Conservation (phyloP, 2,888 invertebrate genomes). For the Macrostomum cliftonense region DNA sequence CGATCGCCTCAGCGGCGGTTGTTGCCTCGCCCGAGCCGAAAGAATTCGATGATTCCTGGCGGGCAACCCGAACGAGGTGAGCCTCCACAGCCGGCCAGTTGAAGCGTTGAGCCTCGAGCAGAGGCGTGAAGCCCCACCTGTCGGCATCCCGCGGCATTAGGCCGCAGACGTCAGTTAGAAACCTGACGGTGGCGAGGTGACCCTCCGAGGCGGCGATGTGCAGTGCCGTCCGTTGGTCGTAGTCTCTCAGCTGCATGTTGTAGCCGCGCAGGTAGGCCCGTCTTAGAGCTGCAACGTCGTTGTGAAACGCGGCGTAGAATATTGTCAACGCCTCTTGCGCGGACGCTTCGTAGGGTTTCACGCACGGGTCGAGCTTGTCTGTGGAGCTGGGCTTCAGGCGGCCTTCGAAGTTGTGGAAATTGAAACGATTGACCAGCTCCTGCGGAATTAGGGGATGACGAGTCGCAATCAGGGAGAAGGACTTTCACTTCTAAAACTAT, state of each 20-base stretch:
- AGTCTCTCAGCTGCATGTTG: conserved; percentile 79
- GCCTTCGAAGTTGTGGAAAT: conserved; percentile 92
- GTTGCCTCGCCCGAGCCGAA: no score
- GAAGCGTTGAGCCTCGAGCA: conserved; percentile 71
- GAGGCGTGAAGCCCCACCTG: conserved; percentile 71
- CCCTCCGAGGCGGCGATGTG: conserved; percentile 88
- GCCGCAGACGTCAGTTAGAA: conserved; percentile 65
- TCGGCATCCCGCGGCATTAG: conserved; percentile 59
- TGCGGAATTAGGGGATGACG: no score
- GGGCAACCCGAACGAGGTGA: no score
- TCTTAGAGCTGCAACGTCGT: conserved; percentile 76
- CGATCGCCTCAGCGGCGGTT: no score
- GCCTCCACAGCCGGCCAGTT: conserved; percentile 52
- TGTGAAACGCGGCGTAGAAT: conserved; percentile 76
- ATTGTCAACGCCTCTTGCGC: conserved; percentile 82
- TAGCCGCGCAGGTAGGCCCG: conserved; percentile 55
- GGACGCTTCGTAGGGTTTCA: conserved; percentile 71
- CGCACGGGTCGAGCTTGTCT: conserved; percentile 76
- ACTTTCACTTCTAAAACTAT: no score
- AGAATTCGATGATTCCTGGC: no score
- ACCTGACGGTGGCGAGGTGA: conserved; percentile 67
- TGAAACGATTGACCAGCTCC: conserved; percentile 71
- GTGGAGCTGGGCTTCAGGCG: conserved; percentile 50
- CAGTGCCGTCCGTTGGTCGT: conserved; percentile 83
- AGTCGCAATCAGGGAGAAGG: no score